Conservation (phyloP, 2,113 vertebrate species). For the Bagarius yarrelli region DNA sequence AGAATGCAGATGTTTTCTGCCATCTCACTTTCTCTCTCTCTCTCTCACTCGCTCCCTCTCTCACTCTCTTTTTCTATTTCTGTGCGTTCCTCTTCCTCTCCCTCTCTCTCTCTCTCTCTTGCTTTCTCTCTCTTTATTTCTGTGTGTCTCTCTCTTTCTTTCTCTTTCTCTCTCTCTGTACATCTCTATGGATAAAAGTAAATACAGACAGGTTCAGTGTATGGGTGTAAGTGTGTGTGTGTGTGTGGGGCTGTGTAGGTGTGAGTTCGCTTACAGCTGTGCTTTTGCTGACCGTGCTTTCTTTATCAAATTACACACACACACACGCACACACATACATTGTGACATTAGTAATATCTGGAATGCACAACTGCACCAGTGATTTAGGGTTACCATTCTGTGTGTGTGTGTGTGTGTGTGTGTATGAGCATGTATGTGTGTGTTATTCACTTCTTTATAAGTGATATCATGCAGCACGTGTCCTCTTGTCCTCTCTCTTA, state of each 20-base stretch:
- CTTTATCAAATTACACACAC: not conserved
- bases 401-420: constrained; percentile 28
- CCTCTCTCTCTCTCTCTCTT: not conserved
- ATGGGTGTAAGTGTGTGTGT: constrained; percentile 11
- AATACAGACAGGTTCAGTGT: not conserved
- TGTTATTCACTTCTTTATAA: constrained; percentile 19
- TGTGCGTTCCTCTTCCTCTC: not conserved
- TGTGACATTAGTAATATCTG: constrained; percentile 30
- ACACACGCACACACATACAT: not conserved
- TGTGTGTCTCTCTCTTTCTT: too few species aligned
- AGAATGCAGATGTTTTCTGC: constrained; percentile 46
- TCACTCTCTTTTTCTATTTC: constrained; percentile 17
- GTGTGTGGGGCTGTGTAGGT: not conserved
- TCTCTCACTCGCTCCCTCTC: constrained; percentile 31
- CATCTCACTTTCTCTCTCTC: not conserved
- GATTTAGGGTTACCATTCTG: not conserved
- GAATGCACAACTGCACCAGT: not conserved
- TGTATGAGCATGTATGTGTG: not conserved
- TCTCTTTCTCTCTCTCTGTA: too few species aligned
- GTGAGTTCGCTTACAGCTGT: not conserved
- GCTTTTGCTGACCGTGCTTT: constrained; percentile 1
- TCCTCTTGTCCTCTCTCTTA: constrained; percentile 15
- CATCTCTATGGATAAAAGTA: too few species aligned
- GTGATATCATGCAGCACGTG: constrained; percentile 2
- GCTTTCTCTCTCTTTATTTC: not conserved